A percentile compares a stretch with the other conserved stretches of the same genome.
These are phyloP conservation scores for Daboia siamensis DNA, from an alignment of 2,113 vertebrate species.

Conservation along the genomic window DNA sequence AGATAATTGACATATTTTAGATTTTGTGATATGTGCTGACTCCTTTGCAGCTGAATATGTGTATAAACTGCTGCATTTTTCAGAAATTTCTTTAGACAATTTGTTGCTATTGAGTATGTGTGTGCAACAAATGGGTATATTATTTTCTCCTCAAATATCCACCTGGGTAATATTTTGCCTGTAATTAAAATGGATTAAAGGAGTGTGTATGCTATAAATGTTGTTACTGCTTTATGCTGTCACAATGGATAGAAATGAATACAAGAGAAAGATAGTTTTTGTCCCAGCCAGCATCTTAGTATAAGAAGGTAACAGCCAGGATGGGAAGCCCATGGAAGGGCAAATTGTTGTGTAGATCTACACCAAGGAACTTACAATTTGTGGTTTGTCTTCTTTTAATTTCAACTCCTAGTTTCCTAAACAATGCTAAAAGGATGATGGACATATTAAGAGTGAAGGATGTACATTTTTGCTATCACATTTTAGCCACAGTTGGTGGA, in stretches of 20 bases:
- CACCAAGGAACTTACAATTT: background rate
- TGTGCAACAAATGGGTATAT: background rate
- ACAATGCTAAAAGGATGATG: background rate
- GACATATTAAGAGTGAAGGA: background rate
- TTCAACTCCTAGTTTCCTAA: background rate
- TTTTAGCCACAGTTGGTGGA: background rate
- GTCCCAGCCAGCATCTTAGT: background rate
- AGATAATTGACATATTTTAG: conserved; percentile 61
- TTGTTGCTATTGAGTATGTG: background rate
- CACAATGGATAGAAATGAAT: background rate
- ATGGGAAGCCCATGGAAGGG: background rate
- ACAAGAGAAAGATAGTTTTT: fast-evolving
- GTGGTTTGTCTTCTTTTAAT: background rate
- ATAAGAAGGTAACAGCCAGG: background rate
- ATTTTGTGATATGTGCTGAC: conserved; percentile 29
- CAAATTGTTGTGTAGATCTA: background rate
- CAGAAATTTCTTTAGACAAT: background rate
- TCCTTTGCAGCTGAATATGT: conserved; percentile 24
- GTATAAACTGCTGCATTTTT: conserved; percentile 5
- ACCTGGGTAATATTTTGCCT: background rate
- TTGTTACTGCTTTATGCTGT: background rate
- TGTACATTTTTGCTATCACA: background rate
- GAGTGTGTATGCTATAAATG: background rate
- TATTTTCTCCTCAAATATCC: background rate
- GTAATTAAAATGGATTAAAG: background rate